Evolutionary conservation across 2,888 invertebrate genomes (phyloP), one percentile per base, ranked within the genome.

Genomic region (Ganaspis brasiliensis): DNA sequence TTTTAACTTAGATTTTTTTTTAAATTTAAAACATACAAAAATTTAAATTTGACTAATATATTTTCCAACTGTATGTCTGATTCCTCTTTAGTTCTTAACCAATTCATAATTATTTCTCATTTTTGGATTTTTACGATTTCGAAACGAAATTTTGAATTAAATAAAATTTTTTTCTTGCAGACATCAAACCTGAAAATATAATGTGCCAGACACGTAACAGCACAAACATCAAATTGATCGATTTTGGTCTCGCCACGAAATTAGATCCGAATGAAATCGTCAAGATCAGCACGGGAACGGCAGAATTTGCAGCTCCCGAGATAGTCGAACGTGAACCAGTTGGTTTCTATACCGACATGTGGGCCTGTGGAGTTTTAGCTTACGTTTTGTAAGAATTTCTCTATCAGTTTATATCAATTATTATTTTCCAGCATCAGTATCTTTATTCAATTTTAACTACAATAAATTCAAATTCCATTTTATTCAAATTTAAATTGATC

Each of bases 311-410:
- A 1, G 99, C 99, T 56, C 99, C 99, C 0, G 99, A 99, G 94
- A 98, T 99, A 80, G 99, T 99, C 0, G 98, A 99, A 89, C 94
- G 99, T 16, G 99, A 99, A 91, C 98, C 99, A 0, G 99, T 99
- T 79, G 99, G 99, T 74, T 99, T 99, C 94, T 99, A 99, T 93
- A 99, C 99, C 0, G 99, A 99, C 91, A 99, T 99, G 99, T 99
- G 99, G 99, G 99, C 99, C 45, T 96, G 98, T 40, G 99, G 99
- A 88, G 99, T 99, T 1, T 94, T 99, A n/a, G 96, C 97, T 16
- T 99, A 99, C 91, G 99, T 99, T 55, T 93, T 99, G 96, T 98
- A 93, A 96, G 97, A 95, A 87, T 75, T 72, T 67, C 5, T 35
- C n/a, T n/a, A n/a, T 35, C 35, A 6, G 35, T 35, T n/a, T 45